Evolutionary conservation across 2,888 invertebrate genomes (phyloP).

Genomic region (Drosophila birchii): DNA sequence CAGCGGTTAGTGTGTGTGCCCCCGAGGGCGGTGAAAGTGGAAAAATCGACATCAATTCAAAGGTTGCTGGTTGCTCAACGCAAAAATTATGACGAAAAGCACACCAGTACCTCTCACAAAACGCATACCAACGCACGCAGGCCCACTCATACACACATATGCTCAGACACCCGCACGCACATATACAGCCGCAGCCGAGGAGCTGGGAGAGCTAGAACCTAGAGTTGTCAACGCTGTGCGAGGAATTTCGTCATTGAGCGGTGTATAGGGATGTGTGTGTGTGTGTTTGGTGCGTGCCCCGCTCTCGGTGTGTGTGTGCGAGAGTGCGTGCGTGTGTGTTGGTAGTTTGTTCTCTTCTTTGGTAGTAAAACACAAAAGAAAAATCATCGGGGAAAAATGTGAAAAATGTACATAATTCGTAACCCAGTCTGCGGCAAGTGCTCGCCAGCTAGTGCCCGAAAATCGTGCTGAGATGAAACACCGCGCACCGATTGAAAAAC

Average conservation of each 20-base stretch:
- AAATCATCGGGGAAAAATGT: conserved; percentile 60
- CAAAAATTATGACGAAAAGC: conserved; percentile 72
- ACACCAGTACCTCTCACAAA: conserved; percentile 48
- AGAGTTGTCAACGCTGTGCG: conserved; percentile 76
- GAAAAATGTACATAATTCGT: conserved; percentile 66
- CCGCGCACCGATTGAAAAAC: conserved; percentile 66
- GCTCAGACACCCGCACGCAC: conserved; percentile 30
- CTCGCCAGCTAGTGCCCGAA: conserved; percentile 53
- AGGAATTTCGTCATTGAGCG: conserved; percentile 83
- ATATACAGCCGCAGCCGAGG: conserved; percentile 33
- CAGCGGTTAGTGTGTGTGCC: conserved; percentile 48
- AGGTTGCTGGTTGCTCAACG: conserved; percentile 53
- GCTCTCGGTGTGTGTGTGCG: conserved; percentile 50
- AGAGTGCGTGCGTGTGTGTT: conserved; percentile 53
- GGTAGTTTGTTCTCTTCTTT: conserved; percentile 58
- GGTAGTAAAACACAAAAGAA: conserved; percentile 68
- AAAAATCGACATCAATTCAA: conserved; percentile 47
- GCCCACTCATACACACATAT: conserved; percentile 31
- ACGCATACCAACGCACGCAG: conserved; percentile 37
- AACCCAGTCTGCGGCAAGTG: conserved; percentile 35
- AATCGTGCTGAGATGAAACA: conserved; percentile 56
- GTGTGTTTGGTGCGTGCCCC: conserved; percentile 63
- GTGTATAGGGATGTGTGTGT: conserved; percentile 43
- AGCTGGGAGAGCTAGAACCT: conserved; percentile 65
- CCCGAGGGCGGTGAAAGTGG: conserved; percentile 45